Conservation (phyloP, 1,140 invertebrate genomes). For the Trichomalopsis sarcophagae region DNA sequence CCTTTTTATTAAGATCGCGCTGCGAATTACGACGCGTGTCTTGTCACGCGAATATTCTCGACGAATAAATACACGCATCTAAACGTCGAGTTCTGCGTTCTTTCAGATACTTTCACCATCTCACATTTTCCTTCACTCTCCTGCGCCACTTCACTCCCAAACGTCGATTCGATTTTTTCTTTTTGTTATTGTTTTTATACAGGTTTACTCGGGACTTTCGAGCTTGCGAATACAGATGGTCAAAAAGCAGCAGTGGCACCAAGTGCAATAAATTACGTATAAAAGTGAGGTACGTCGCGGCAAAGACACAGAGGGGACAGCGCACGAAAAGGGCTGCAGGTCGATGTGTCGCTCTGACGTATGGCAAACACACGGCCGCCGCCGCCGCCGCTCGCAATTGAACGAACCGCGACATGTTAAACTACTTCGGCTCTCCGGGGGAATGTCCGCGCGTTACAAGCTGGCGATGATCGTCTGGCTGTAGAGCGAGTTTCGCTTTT, state of each 20-base stretch:
- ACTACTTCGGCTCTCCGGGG: slow-evolving; percentile 43
- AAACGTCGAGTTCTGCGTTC: too few species aligned
- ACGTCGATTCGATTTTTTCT: too few species aligned
- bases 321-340: slow-evolving; percentile 2
- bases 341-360: slow-evolving; percentile 20
- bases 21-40: too few species aligned
- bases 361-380: slow-evolving; percentile 25
- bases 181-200: too few species aligned
- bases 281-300: neutral
- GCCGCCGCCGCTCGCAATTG: slow-evolving; percentile 39
- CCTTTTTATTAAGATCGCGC: neutral
- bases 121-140: too few species aligned
- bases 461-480: slow-evolving; percentile 26
- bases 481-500: slow-evolving; percentile 9
- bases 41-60: too few species aligned
- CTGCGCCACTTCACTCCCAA: too few species aligned
- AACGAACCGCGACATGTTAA: slow-evolving; percentile 51
- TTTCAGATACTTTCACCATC: too few species aligned
- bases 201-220: too few species aligned
- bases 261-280: slow-evolving; percentile 30
- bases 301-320: neutral
- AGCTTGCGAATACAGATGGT: too few species aligned
- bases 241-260: neutral
- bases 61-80: too few species aligned
- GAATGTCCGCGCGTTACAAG: slow-evolving; percentile 8